These are phyloP conservation scores for Ursus arctos DNA, from an alignment of 2,113 vertebrate species.

Conservation along the genomic window DNA sequence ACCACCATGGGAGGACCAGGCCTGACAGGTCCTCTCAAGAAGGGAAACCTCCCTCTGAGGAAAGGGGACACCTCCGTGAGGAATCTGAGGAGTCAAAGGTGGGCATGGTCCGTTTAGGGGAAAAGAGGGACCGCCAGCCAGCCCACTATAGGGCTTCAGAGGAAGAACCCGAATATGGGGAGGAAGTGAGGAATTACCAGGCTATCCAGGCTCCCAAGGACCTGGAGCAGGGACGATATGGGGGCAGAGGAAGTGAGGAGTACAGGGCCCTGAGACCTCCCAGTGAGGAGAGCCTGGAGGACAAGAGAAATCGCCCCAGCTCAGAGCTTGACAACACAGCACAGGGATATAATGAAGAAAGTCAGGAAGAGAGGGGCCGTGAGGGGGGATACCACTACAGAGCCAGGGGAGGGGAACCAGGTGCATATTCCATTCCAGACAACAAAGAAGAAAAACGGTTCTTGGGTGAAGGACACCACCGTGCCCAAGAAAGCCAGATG, in stretches of 20 bases:
- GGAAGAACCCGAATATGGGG: slow-evolving; percentile 75
- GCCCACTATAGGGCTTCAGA: slow-evolving; percentile 71
- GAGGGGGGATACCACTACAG: not conserved
- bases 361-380: not conserved
- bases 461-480: slow-evolving; percentile 37
- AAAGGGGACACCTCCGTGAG: slow-evolving; percentile 24
- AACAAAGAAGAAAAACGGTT: slow-evolving; percentile 76
- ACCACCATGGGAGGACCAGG: slow-evolving; percentile 73
- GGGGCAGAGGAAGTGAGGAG: slow-evolving; percentile 73
- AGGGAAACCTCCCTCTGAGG: slow-evolving; percentile 44
- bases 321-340: slow-evolving; percentile 71
- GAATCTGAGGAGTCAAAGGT: not conserved
- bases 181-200: slow-evolving; percentile 65
- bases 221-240: slow-evolving; percentile 70
- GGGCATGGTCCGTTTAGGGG: slow-evolving; percentile 60
- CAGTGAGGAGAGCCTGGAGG: slow-evolving; percentile 79
- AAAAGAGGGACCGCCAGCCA: slow-evolving; percentile 71
- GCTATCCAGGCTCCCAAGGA: slow-evolving; percentile 58
- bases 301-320: slow-evolving; percentile 51
- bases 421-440: not conserved
- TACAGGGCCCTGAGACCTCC: slow-evolving; percentile 66
- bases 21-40: slow-evolving; percentile 74
- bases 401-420: slow-evolving; percentile 55
- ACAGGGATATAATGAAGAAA: not conserved
- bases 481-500: not conserved